Evolutionary conservation across 1,140 invertebrate species (phyloP).

Genomic region (Leptinotarsa lineolata): DNA sequence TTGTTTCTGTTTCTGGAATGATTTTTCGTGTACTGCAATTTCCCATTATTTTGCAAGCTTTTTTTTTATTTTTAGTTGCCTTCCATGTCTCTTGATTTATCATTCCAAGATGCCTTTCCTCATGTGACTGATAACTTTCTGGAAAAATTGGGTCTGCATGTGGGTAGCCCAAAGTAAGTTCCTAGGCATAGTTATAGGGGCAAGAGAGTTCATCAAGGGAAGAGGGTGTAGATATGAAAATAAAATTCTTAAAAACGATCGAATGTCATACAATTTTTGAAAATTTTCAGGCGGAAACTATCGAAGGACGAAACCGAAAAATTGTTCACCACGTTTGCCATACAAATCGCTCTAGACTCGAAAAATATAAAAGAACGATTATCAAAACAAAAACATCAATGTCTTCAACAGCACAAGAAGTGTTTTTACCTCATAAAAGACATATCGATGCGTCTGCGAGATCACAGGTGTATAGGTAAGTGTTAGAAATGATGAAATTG

Average conservation of each 20-base stretch:
- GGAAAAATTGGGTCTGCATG: conserved; percentile 33
- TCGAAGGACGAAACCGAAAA: conserved; percentile 34
- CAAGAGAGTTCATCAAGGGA: too few species aligned
- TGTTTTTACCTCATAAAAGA: conserved; percentile 32
- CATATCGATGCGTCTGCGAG: conserved; percentile 33
- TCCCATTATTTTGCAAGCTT: not conserved
- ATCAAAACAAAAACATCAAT: conserved; percentile 32
- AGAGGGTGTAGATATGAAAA: too few species aligned
- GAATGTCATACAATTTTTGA: too few species aligned
- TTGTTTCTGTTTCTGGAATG: too few species aligned
- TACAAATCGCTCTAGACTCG: conserved; percentile 22
- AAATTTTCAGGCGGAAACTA: conserved; percentile 30
- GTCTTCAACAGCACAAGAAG: conserved; percentile 26
- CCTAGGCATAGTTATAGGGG: too few species aligned
- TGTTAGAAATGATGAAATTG: too few species aligned
- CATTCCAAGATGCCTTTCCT: conserved; percentile 26
- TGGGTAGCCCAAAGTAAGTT: conserved; percentile 32
- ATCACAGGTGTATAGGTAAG: conserved; percentile 11
- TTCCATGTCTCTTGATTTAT: conserved; percentile 15
- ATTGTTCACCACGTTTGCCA: conserved; percentile 33
- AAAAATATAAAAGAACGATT: conserved; percentile 28
- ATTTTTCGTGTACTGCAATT: not conserved
- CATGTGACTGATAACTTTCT: conserved; percentile 31
- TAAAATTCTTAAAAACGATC: too few species aligned
- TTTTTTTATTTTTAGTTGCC: conserved; percentile 21